Base-by-base conservation (phyloP, 2,797 vertebrate genomes). In the Numenius phaeopus region DNA sequence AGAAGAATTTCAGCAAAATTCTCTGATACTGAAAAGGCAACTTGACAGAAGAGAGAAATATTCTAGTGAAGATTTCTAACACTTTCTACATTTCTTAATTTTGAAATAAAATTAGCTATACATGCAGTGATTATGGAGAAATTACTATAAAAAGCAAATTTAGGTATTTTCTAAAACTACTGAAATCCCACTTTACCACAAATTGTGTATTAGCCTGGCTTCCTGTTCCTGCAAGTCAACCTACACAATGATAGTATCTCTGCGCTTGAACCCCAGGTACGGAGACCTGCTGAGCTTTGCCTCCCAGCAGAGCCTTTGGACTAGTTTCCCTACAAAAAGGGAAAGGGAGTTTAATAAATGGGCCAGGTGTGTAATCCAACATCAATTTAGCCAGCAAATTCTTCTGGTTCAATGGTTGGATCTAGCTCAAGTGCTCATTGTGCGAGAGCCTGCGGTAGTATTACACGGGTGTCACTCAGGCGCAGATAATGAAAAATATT, bases 391-490 rank as follows among this genome's bases (percentile, higher is more conserved):
- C 67, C 73, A 88, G 81, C 65, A 87, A 89, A 67, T 83, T 93
- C 96, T 94, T 93, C 95, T 96, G 89, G 84, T 92, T 86, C 90
- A 95, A 83, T 88, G 93, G 94, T n/a, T 94, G 80, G 92, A 89
- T 94, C 92, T 76, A 82, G 91, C 95, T 94, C 93, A 93, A 96
- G 61, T 50, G 62, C 77, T 95, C 89, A 89, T 96, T 94, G 96
- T 97, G 90, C 1, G 59, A 90, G 84, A 95, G 93, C 78, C 93
- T 90, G 92, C 40, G 39, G 86, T 93, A 71, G 87, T 75, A 95
- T 96, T 95, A 95, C 94, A 83, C 6, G 37, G 78, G 84, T 94
- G 94, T 90, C 93, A 81, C 82, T 97, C 94, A 94, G 65, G 76
- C 54, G 3, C 83, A 95, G 89, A 94, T 87, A 95, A 96, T 95